Evolutionary conservation across 2,888 invertebrate genomes (phyloP).

Genomic region (Apodemia duryi): DNA sequence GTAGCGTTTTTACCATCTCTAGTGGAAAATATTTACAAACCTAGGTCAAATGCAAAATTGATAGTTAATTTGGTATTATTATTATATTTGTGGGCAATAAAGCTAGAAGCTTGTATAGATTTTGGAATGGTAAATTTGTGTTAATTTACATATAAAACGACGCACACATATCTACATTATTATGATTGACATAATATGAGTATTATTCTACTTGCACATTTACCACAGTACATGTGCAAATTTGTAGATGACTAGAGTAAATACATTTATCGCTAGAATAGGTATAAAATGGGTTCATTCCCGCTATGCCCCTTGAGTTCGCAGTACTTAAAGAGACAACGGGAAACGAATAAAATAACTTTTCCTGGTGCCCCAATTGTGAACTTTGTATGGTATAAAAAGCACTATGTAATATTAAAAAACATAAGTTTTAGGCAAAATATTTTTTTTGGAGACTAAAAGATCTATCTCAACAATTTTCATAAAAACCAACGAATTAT

Average conservation of each 20-base stretch:
- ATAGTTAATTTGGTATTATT: slow-evolving; percentile 40
- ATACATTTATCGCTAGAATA: slow-evolving; percentile 62
- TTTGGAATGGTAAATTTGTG: slow-evolving; percentile 43
- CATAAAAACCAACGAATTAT: too few relatives aligned
- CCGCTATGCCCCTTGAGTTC: neutral
- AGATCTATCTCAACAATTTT: too few relatives aligned
- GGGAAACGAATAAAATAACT: too few relatives aligned
- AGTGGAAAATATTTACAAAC: slow-evolving; percentile 73
- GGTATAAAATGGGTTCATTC: slow-evolving; percentile 52
- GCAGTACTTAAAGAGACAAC: neutral
- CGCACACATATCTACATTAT: slow-evolving; percentile 48
- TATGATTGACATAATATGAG: slow-evolving; percentile 56
- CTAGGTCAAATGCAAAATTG: slow-evolving; percentile 66
- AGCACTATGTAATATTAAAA: too few relatives aligned
- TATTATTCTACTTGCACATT: slow-evolving; percentile 70
- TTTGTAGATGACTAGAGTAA: slow-evolving; percentile 77
- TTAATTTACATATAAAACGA: slow-evolving; percentile 54
- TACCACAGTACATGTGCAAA: slow-evolving; percentile 63
- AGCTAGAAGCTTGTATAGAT: slow-evolving; percentile 28
- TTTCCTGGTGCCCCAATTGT: too few relatives aligned
- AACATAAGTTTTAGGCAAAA: too few relatives aligned
- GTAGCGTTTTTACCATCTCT: slow-evolving; percentile 77
- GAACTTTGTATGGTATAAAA: too few relatives aligned
- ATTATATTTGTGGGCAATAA: slow-evolving; percentile 40
- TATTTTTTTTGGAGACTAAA: too few relatives aligned